Base-by-base conservation (phyloP, 2,113 vertebrate species). In the Gavialis gangeticus region DNA sequence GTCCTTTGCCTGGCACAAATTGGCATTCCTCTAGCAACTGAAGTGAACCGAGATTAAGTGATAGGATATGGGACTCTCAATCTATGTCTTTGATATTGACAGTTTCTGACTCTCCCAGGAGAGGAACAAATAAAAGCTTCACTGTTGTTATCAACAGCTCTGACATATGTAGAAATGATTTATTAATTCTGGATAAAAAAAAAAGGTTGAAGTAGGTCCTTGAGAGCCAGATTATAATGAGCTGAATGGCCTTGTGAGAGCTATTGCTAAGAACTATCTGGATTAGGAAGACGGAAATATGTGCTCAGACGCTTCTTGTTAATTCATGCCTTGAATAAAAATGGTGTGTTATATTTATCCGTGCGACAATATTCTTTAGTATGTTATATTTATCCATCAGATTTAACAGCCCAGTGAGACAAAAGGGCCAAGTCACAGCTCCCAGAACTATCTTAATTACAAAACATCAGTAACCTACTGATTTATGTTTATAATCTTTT, bases 361-460 rank as follows among this genome's bases (percentile, higher is more conserved):
- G 66, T 2, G 34, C 5, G 34, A 34, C 34, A 34, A 34, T 34
- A 34, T 34, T 34, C 34, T 78, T 80, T 71, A 56, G 63, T 89
- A 16, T 67, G 84, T 28, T 25, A 75, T 56, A 77, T 4, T 19
- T 37, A 94, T 94, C 88, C 27, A 66, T 2, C 24, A 92, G 28
- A 89, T 89, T 85, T 87, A 82, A 73, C 56, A 92, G 34, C 71
- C 66, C 59, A 54, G 15, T 6, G 67, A 91, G 82, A 89, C 84
- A 78, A 88, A 83, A 89, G 19, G 73, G 55, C 5, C 16, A 75
- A 80, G 54, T 75, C 63, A 81, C 56, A 24, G 19, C 69, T 91
- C 30, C 73, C 79, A 28, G 54, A 94, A 92, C 71, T 81, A 76
- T 57, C 56, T 71, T 55, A 6, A 25, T 82, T 84, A 75, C 17